A percentile compares a stretch with the other conserved stretches of the same genome.
phyloP scores from a whole-genome alignment of 1,140 invertebrate species.

The Drosophila tsacasi region DNA sequence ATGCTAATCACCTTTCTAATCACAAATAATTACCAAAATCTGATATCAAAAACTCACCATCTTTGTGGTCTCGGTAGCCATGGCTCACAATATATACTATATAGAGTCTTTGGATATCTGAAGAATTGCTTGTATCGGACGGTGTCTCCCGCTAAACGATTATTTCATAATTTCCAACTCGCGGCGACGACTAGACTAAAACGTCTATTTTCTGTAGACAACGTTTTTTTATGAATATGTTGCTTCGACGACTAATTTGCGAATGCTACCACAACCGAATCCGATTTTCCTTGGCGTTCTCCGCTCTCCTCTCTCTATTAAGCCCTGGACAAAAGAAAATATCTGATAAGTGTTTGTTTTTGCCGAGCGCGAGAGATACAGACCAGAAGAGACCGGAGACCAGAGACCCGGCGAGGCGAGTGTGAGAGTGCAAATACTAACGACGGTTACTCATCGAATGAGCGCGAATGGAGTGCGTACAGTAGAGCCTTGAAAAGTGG shows the following conservation, averaged over 20 bases:
- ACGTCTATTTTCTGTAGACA: conserved; percentile 29
- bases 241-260: conserved; percentile 68
- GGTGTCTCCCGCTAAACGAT: conserved; percentile 30
- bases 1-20: conserved; percentile 42
- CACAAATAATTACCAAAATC: conserved; percentile 31
- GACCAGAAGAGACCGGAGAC: conserved; percentile 8
- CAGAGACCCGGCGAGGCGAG: conserved; percentile 11
- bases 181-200: conserved; percentile 12
- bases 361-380: conserved; percentile 55
- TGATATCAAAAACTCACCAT: conserved; percentile 56
- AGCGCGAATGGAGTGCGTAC: conserved; percentile 22
- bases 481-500: neutral
- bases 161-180: conserved; percentile 72
- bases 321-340: conserved; percentile 74
- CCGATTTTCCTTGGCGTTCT: conserved; percentile 56
- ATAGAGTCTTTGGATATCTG: conserved; percentile 10
- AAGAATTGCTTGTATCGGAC: conserved; percentile 20
- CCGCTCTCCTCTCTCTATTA: conserved; percentile 52
- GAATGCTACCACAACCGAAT: conserved; percentile 60
- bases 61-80: conserved; percentile 72
- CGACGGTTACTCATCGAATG: conserved; percentile 35
- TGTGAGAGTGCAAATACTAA: conserved; percentile 36
- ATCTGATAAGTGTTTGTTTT: conserved; percentile 71
- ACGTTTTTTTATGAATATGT: conserved; percentile 52
- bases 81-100: conserved; percentile 21